Conservation (phyloP, 2,797 vertebrate genomes). For the Sebastes nivosus region DNA sequence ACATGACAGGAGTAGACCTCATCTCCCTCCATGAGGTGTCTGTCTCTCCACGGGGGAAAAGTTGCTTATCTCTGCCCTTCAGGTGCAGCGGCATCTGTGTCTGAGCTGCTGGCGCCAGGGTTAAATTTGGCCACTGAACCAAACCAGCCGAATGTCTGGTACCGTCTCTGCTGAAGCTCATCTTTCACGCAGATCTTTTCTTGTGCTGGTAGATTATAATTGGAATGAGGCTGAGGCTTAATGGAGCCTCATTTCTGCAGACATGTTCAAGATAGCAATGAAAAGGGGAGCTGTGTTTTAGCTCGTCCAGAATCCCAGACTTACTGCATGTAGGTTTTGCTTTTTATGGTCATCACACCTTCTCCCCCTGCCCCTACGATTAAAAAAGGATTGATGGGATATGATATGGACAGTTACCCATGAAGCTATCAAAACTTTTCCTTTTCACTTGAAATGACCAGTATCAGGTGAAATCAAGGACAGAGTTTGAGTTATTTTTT, state of each 20-base stretch:
- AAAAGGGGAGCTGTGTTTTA: constrained; percentile 8
- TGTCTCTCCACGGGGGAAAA: neutral
- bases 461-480: neutral
- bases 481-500: neutral
- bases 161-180: constrained; percentile 29
- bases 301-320: neutral
- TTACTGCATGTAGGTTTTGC: neutral
- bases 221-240: constrained; percentile 25
- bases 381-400: neutral
- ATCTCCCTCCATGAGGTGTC: constrained; percentile 6
- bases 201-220: constrained; percentile 18
- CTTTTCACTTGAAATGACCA: neutral
- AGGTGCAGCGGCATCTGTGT: constrained; percentile 28
- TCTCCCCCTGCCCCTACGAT: neutral
- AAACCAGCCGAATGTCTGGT: constrained; percentile 38
- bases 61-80: constrained; percentile 24
- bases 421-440: neutral
- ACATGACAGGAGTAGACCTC: neutral
- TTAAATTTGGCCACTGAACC: constrained; percentile 38
- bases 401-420: neutral
- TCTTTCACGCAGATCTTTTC: constrained; percentile 29
- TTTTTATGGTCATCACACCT: constrained; percentile 3
- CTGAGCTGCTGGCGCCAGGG: constrained; percentile 53
- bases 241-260: constrained; percentile 29
- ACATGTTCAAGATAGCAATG: constrained; percentile 14